phyloP scores from a whole-genome alignment of 2,797 vertebrate species.

The Anguilla marmorata region DNA sequence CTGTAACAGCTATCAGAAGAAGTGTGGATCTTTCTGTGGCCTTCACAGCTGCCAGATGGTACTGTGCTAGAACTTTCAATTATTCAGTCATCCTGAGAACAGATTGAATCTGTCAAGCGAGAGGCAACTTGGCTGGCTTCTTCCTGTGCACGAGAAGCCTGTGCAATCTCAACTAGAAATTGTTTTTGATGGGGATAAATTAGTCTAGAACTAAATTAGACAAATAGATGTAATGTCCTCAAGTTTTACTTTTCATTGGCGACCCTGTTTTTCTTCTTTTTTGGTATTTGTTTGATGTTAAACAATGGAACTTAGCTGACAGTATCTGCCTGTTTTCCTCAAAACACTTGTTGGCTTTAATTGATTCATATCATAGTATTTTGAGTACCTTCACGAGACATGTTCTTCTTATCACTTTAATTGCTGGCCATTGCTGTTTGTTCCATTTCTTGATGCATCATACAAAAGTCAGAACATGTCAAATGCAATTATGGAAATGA shows the following conservation, averaged over 20 bases:
- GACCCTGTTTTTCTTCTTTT: not conserved
- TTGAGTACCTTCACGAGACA: not conserved
- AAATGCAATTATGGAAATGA: slow-evolving; percentile 67
- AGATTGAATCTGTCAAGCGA: slow-evolving; percentile 64
- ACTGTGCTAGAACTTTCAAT: slow-evolving; percentile 62
- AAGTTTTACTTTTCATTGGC: not conserved
- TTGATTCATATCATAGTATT: not conserved
- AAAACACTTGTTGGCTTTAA: not conserved
- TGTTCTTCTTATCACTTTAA: slow-evolving; percentile 11
- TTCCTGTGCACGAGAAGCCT: slow-evolving; percentile 48
- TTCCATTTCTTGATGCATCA: slow-evolving; percentile 4
- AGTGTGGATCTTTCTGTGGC: slow-evolving; percentile 39
- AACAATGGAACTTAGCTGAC: not conserved
- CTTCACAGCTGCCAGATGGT: slow-evolving; percentile 62
- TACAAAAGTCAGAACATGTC: slow-evolving; percentile 54
- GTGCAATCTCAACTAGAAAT: slow-evolving; percentile 31
- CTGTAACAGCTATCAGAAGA: slow-evolving; percentile 50
- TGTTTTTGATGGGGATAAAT: slow-evolving; percentile 4
- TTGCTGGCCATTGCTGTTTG: slow-evolving; percentile 37
- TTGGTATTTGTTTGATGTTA: not conserved
- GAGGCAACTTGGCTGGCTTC: slow-evolving; percentile 58
- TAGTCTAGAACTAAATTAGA: not conserved
- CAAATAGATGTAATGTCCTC: not conserved
- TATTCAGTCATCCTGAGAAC: slow-evolving; percentile 65
- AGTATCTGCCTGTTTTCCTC: slow-evolving; percentile 1